Conservation (phyloP, 2,888 invertebrate genomes). For the Acanthacorydalis orientalis region DNA sequence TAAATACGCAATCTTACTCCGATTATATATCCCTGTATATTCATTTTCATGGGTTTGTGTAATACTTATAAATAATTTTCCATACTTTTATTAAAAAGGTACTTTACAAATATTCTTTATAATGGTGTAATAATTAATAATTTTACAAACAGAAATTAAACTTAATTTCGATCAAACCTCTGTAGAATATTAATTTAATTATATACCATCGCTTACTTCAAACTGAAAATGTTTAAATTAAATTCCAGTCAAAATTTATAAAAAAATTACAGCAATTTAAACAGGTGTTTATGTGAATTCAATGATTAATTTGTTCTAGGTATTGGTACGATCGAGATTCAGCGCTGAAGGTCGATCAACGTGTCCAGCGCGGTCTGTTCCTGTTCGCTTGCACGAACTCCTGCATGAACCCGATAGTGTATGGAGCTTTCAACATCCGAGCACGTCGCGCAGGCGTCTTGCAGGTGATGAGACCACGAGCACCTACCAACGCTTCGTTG, state of each 20-base stretch:
- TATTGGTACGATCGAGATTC: constrained; percentile 67
- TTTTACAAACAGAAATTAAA: no score
- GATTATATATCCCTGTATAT: no score
- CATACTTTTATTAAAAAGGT: no score
- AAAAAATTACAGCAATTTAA: not conserved
- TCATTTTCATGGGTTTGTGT: no score
- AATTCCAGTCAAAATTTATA: not conserved
- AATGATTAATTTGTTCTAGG: constrained; percentile 29
- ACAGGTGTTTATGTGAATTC: no score
- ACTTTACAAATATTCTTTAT: no score
- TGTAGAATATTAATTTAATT: no score
- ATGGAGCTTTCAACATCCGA: constrained; percentile 73
- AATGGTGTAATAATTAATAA: no score
- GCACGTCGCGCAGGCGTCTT: constrained; percentile 22
- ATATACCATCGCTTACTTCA: no score
- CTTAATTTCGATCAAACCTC: no score
- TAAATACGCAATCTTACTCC: no score
- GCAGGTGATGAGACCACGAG: constrained; percentile 24
- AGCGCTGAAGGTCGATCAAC: constrained; percentile 49
- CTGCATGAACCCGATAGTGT: constrained; percentile 91
- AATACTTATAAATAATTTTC: no score
- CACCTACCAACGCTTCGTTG: constrained; percentile 16
- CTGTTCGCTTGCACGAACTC: constrained; percentile 93
- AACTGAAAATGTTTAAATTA: not conserved
- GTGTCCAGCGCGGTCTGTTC: constrained; percentile 73